Conservation (phyloP, 2,113 vertebrate species). For the Bos indicus region DNA sequence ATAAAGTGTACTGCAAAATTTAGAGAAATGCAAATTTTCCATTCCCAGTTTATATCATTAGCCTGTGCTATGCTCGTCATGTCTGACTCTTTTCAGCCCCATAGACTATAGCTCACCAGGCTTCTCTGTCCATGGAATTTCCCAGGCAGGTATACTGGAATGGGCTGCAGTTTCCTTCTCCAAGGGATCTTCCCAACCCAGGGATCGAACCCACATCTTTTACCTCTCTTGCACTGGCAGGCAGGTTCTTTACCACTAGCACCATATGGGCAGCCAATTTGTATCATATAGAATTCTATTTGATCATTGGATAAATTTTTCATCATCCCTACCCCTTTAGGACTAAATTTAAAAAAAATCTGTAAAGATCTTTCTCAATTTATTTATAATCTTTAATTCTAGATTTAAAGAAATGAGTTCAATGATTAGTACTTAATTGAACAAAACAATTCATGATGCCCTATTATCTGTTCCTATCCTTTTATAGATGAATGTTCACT, state of each 20-base stretch:
- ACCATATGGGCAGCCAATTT: background rate
- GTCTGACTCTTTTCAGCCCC: background rate
- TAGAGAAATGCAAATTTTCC: background rate
- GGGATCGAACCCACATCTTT: background rate
- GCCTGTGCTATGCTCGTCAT: background rate
- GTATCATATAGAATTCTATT: background rate
- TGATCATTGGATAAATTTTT: background rate
- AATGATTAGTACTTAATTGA: background rate
- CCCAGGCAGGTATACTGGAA: background rate
- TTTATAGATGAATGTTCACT: conserved; percentile 91
- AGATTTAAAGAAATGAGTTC: background rate
- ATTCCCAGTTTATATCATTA: background rate
- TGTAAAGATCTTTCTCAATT: background rate
- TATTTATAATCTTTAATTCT: background rate
- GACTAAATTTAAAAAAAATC: background rate
- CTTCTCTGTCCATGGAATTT: background rate
- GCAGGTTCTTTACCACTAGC: background rate
- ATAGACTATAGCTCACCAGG: background rate
- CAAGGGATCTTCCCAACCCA: background rate
- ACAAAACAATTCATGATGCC: background rate
- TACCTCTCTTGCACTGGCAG: background rate
- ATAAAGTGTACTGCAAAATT: background rate
- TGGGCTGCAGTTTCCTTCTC: background rate
- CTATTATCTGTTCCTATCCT: background rate
- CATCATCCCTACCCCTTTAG: background rate